Conservation (phyloP, 2,113 vertebrate species). For the Cygnus buccinator region DNA sequence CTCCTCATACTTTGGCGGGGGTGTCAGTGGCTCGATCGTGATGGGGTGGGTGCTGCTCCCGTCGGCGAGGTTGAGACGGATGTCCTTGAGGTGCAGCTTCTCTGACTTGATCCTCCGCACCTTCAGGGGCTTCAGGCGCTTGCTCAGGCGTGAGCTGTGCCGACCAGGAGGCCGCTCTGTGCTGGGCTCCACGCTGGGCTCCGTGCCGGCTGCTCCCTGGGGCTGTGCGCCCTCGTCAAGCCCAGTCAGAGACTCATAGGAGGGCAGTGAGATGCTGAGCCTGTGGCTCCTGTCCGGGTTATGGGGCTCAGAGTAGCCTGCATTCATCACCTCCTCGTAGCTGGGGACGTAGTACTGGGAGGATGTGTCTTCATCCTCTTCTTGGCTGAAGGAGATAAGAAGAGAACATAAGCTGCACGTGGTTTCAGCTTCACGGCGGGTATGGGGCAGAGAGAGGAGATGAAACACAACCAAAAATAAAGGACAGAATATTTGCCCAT, state of each 20-base stretch:
- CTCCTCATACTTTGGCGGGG: slow-evolving; percentile 92
- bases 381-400: slow-evolving; percentile 59
- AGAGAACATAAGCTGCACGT: not conserved
- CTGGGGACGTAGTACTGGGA: slow-evolving; percentile 85
- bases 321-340: slow-evolving; percentile 92
- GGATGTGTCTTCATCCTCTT: slow-evolving; percentile 58
- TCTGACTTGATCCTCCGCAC: slow-evolving; percentile 93
- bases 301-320: slow-evolving; percentile 58
- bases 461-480: not conserved
- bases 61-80: slow-evolving; percentile 72
- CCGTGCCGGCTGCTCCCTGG: accelerated
- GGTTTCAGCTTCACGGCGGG: not conserved
- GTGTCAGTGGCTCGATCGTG: slow-evolving; percentile 92
- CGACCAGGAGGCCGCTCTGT: not conserved
- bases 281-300: slow-evolving; percentile 71
- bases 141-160: slow-evolving; percentile 78
- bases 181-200: not conserved
- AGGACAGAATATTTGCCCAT: not conserved
- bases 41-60: slow-evolving; percentile 59
- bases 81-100: slow-evolving; percentile 87
- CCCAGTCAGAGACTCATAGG: slow-evolving; percentile 90
- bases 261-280: slow-evolving; percentile 87
- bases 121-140: slow-evolving; percentile 86
- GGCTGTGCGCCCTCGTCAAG: not conserved
- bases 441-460: not conserved